A percentile compares a stretch with the other conserved stretches of the same genome.
Conservation (phyloP, 2,888 invertebrate species). For the Macrophya annulata region DNA sequence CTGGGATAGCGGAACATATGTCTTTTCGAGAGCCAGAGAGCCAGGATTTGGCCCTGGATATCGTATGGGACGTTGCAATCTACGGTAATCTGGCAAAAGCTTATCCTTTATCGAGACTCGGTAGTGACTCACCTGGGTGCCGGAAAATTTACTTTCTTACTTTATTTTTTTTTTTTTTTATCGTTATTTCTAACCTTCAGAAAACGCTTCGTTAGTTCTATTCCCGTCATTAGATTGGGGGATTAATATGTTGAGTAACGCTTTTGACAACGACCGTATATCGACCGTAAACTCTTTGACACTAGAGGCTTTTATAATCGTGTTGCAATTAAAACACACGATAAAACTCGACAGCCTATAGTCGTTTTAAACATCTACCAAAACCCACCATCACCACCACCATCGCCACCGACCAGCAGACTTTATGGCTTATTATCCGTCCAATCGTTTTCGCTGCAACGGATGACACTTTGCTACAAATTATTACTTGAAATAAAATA, state of each 20-base stretch:
- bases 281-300: slow-evolving; percentile 28
- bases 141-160: not conserved
- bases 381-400: not conserved
- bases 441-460: slow-evolving; percentile 43
- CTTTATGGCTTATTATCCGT: slow-evolving; percentile 54
- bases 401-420: not conserved
- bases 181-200: not conserved
- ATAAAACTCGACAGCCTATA: slow-evolving; percentile 29
- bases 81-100: slow-evolving; percentile 41
- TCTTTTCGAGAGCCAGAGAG: slow-evolving; percentile 38
- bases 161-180: too few relatives aligned
- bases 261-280: not conserved
- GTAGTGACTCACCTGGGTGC: slow-evolving; percentile 15
- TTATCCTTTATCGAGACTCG: slow-evolving; percentile 28
- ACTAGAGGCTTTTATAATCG: slow-evolving; percentile 27
- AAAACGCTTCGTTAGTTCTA: not conserved
- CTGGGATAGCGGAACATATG: slow-evolving; percentile 17
- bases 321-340: slow-evolving; percentile 27
- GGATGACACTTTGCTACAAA: slow-evolving; percentile 54
- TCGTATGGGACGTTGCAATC: slow-evolving; percentile 41
- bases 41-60: slow-evolving; percentile 23
- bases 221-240: not conserved
- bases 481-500: slow-evolving; percentile 54
- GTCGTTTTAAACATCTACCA: not conserved
- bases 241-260: slow-evolving; percentile 9